Percentiles rank a stretch among this genome's conserved stretches.
phyloP scores from a whole-genome alignment of 1,140 invertebrate genomes.

The Holcopasites calliopsidis region DNA sequence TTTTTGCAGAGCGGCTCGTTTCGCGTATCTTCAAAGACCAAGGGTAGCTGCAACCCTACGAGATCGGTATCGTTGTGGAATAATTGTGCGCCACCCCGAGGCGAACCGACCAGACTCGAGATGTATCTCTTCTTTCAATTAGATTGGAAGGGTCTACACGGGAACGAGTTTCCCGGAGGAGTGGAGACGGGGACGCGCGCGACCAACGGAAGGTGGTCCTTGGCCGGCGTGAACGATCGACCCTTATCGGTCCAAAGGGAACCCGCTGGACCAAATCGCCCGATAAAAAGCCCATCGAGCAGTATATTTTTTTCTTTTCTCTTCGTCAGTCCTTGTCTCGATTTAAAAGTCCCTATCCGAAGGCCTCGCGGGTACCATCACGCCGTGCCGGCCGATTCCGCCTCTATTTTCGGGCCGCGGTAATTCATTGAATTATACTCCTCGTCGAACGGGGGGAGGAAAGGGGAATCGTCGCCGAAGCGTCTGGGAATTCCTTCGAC shows the following conservation, averaged over 20 bases:
- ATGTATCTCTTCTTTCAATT: conserved; percentile 64
- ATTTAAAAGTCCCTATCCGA: conserved; percentile 61
- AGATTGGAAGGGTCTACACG: conserved; percentile 58
- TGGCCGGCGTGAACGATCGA: conserved; percentile 50
- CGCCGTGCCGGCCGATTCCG: conserved; percentile 48
- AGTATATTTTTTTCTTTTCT: conserved; percentile 62
- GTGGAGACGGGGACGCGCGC: background rate
- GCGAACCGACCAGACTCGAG: background rate
- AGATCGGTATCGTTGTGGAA: background rate
- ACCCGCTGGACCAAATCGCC: conserved; percentile 73
- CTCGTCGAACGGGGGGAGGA: background rate
- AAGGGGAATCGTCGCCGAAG: background rate
- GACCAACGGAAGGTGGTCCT: background rate
- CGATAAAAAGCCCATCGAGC: conserved; percentile 72
- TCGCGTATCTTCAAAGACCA: too few species aligned
- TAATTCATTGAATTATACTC: conserved; percentile 44
- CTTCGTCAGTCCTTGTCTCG: conserved; percentile 52
- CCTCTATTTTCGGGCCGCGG: conserved; percentile 39
- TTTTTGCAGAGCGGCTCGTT: too few species aligned
- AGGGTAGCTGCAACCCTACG: too few species aligned
- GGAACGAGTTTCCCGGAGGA: too few species aligned
- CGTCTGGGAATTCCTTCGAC: background rate
- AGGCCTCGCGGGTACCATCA: conserved; percentile 54
- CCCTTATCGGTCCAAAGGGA: conserved; percentile 73
- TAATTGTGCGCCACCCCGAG: background rate